Evolutionary conservation across 2,797 vertebrate genomes (phyloP), one percentile per base, ranked within the genome.

Genomic region (Chelmon rostratus): DNA sequence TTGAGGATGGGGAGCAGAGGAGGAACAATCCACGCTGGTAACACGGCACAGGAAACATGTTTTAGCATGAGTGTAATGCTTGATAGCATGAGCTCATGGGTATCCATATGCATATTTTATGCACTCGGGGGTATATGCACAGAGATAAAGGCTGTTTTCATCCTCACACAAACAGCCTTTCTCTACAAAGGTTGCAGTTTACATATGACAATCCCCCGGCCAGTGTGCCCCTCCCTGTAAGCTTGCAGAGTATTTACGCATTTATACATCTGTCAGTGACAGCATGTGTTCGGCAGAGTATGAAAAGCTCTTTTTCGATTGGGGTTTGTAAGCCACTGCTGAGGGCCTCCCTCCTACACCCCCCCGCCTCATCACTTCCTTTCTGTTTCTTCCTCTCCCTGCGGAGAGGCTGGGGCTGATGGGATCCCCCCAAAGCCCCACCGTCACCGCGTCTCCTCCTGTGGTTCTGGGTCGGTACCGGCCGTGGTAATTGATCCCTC

Each of bases 401-500:
- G 59, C 50, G 85, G 83, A 78, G 63, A 76, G 75, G 53, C 68
- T 56, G 52, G 69, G 62, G 42, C 79, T 87, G 86, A 87, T 73
- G 83, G 78, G 86, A 86, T 80, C 79, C 63, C 57, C 73, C 73
- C 47, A 58, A 56, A 49, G 25, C 53, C 52, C 49, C 65, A 23
- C 54, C 70, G 59, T 57, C 78, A 35, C 65, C 49, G 12, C 19
- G 4, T 49, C 42, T 58, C 38, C 8, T 56, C 62, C 40, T 4
- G 47, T 49, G 83, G 89, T 85, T 86, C 63, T 76, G 90, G 89
- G 86, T 89, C 47, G 54, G 90, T 89, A 91, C 89, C 68, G 56
- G 91, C 81, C 82, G 86, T 76, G 70, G 86, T 95, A 96, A 96
- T 95, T 96, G 94, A 95, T 96, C 95, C 94, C 95, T 91, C 73